Evolutionary conservation across 2,888 invertebrate genomes (phyloP).

Genomic region (Anodontia alba): DNA sequence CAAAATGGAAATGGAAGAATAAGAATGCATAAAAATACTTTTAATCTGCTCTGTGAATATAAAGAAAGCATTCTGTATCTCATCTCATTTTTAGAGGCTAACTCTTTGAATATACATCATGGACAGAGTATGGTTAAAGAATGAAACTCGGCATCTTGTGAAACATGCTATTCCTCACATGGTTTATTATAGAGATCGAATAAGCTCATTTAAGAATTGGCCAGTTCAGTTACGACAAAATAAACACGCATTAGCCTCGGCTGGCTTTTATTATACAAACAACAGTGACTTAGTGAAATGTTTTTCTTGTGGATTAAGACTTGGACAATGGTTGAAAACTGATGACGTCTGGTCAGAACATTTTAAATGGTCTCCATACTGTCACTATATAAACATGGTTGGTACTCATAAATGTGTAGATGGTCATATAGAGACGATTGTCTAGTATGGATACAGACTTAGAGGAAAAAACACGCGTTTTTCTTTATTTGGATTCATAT

Average conservation of each 20-base stretch:
- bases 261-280: neutral
- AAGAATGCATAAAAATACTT: neutral
- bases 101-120: neutral
- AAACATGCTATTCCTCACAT: no score
- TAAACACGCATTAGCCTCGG: neutral
- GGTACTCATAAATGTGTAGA: neutral
- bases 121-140: neutral
- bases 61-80: constrained; percentile 5
- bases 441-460: no score
- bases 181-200: neutral
- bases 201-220: neutral
- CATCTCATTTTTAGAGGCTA: constrained; percentile 10
- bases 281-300: neutral
- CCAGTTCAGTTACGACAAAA: neutral
- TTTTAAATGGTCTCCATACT: neutral
- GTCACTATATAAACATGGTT: neutral
- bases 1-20: constrained; percentile 3
- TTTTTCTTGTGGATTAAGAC: neutral
- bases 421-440: no score
- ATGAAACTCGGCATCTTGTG: no score
- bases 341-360: neutral
- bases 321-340: neutral
- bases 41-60: neutral
- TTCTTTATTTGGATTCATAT: no score
- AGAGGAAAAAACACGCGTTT: no score